Evolutionary conservation across 2,888 invertebrate genomes (phyloP), one percentile per base, ranked within the genome.

Genomic region (Torymus texanus): DNA sequence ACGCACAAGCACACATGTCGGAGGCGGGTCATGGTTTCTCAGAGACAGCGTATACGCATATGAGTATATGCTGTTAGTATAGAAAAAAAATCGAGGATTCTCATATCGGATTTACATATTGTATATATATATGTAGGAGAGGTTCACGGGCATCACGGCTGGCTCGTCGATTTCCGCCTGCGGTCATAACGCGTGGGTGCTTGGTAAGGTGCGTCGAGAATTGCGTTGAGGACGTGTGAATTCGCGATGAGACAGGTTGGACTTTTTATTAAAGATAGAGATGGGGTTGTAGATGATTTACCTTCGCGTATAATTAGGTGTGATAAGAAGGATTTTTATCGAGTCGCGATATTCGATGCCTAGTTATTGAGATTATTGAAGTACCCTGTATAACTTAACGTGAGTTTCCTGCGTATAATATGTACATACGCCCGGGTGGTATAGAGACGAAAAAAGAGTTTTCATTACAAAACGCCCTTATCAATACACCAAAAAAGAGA

Each of bases 71-170:
- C 53, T 24, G 12, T 29, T 29, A n/a, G n/a, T n/a, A n/a, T n/a
- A n/a, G 29, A 16, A 59, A 61, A 55, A 55, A 53, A 18, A 53
- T 0, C 68, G 67, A 62, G 51, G 58, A 71, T 71, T 61, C 73
- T 29, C 59, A 51, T 63, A 67, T 63, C 66, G 66, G 58, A 72
- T 77, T 77, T 66, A 59, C 77, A 66, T 72, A 71, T 65, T 62
- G 67, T 55, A 62, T 53, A 21, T n/a, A 66, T 66, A 8, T 13
- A n/a, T n/a, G 16, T 58, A 16, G 24, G 55, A 55, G 41, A 53
- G 21, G 4, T 56, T 58, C 51, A 53, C 16, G 41, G 14, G 58
- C 58, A 11, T 14, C n/a, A 29, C n/a, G n/a, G n/a, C n/a, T n/a
- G 16, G 29, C 41, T 61, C 65, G 16, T 51, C 66, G 21, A 16